Evolutionary conservation across 2,797 vertebrate species (phyloP), one percentile per base, ranked within the genome.

Genomic region (Phoxinus dragarum): DNA sequence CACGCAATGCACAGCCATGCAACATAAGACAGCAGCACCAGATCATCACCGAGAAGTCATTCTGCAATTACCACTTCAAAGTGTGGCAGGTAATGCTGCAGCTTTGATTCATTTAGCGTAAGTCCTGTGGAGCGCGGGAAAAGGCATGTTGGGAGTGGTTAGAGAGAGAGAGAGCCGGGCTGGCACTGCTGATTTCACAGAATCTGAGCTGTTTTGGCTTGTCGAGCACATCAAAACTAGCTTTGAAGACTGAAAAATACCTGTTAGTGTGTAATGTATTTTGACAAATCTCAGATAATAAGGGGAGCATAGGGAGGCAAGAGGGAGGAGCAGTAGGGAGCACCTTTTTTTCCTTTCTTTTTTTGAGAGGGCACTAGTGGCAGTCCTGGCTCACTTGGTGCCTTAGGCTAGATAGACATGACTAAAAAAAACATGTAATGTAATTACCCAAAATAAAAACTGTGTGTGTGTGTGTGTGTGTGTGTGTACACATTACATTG

Each of bases 211-310:
- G 89, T 94, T 95, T 95, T 95, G 93, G 91, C 92, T 93, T 94
- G 93, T 95, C 94, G 93, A 86, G 87, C 91, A 95, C 91, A 96
- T 96, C 94, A 96, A 94, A 94, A 95, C 90, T 92, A 91, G 78
- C 95, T 96, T 95, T 96, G 95, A 96, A 96, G 94, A 93, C 92
- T 91, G 90, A 93, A 94, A 95, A 95, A 94, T 95, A 95, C 93
- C 93, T 95, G 95, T 94, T 95, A 94, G 92, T 95, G 94, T 95
- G 94, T 96, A 96, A 96, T 94, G 92, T 93, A 95, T 96, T 96
- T 95, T 96, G 94, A 95, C 94, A 96, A 96, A 96, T 96, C 92
- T 94, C 92, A 94, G 95, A 94, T 95, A 94, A 95, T 92, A 93
- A 94, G 89, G 88, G 71, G 64, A 90, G 90, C 86, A 66, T 17